Evolutionary conservation across 64 coral and sea anemone species (phyloP).

Genomic region (Trachythela sp.): DNA sequence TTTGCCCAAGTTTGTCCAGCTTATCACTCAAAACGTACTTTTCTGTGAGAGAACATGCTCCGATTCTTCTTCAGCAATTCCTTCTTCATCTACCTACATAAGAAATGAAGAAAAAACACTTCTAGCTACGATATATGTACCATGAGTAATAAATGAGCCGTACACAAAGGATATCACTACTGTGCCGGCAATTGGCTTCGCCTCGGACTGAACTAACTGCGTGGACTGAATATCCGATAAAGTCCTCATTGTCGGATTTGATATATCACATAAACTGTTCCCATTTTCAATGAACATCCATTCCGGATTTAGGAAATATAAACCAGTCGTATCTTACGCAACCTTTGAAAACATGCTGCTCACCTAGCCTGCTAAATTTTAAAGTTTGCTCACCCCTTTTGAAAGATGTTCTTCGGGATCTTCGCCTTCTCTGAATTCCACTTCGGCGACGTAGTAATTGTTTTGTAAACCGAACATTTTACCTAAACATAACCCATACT

Average conservation of each 20-base stretch:
- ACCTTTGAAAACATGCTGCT: too few relatives aligned
- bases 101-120: not conserved
- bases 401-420: slow-evolving; percentile 58
- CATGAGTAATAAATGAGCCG: too few relatives aligned
- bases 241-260: too few relatives aligned
- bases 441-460: slow-evolving; percentile 91
- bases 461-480: slow-evolving; percentile 85
- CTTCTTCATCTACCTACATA: not conserved
- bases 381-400: not conserved
- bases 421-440: slow-evolving; percentile 93
- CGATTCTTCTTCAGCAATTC: not conserved
- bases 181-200: too few relatives aligned
- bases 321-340: not conserved
- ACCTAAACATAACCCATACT: slow-evolving; percentile 54
- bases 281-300: too few relatives aligned
- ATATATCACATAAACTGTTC: too few relatives aligned
- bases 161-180: too few relatives aligned
- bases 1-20: too few relatives aligned
- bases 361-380: too few relatives aligned
- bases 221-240: too few relatives aligned
- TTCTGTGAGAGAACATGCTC: not conserved
- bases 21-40: not conserved
- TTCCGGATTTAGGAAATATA: not conserved
- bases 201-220: too few relatives aligned
- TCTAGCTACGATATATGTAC: too few relatives aligned